Conservation (phyloP, 2,797 vertebrate genomes). For the Sciurus vulgaris region DNA sequence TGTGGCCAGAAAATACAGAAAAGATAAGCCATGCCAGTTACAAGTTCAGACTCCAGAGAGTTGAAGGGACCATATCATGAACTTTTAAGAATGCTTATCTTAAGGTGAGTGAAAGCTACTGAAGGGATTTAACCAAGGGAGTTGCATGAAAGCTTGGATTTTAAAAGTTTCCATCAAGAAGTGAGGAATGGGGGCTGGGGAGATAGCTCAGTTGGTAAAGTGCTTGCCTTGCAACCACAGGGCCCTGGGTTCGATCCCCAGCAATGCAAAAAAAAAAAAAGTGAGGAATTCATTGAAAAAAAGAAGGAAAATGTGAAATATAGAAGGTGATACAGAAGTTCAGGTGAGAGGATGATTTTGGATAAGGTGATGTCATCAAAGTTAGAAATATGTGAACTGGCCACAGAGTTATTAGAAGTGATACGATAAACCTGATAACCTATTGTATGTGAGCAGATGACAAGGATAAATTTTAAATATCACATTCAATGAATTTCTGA, state of each 20-base stretch:
- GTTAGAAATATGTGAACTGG: not conserved
- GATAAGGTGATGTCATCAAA: not conserved
- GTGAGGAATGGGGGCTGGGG: too few relatives aligned
- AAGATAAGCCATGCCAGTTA: too few relatives aligned
- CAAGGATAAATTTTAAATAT: not conserved
- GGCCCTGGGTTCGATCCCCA: too few relatives aligned
- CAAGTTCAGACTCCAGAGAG: not conserved
- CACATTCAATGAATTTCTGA: not conserved
- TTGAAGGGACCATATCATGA: not conserved
- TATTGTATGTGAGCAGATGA: not conserved
- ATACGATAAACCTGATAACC: not conserved
- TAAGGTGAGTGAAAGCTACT: not conserved
- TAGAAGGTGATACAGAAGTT: not conserved
- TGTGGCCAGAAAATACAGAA: not conserved
- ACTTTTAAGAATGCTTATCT: not conserved
- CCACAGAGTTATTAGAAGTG: not conserved
- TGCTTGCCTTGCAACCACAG: too few relatives aligned
- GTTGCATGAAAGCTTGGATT: not conserved
- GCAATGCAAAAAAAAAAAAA: too few relatives aligned
- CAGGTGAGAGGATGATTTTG: not conserved
- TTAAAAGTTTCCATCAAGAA: not conserved
- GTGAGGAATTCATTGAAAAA: not conserved
- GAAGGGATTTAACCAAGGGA: not conserved
- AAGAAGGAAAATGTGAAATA: not conserved
- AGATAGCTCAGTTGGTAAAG: too few relatives aligned